phyloP scores from a whole-genome alignment of 2,113 vertebrate genomes.

The Nicator chloris region DNA sequence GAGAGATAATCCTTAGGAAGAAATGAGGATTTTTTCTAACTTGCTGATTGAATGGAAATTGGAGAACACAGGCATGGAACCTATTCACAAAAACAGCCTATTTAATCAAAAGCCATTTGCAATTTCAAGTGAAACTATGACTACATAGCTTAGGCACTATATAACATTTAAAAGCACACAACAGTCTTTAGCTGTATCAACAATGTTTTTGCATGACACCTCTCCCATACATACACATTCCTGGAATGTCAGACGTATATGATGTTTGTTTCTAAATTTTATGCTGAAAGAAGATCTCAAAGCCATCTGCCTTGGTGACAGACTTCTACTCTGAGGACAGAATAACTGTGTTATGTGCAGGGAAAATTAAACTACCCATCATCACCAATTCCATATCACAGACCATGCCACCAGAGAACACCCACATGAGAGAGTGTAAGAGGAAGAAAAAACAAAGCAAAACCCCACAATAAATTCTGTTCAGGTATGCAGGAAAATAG shows the following conservation, averaged over 20 bases:
- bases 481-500: not conserved
- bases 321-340: not conserved
- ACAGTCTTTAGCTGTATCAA: not conserved
- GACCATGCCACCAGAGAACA: not conserved
- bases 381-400: not conserved
- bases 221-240: not conserved
- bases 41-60: constrained; percentile 83
- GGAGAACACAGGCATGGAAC: constrained; percentile 87
- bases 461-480: not conserved
- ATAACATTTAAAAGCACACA: not conserved
- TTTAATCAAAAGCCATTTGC: not conserved
- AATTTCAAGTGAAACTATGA: not conserved
- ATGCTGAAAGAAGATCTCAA: not conserved
- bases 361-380: not conserved
- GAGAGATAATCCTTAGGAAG: constrained; percentile 82
- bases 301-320: not conserved
- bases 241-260: not conserved
- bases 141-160: not conserved
- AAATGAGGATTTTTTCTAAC: constrained; percentile 80
- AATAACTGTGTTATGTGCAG: not conserved
- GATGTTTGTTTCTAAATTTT: not conserved
- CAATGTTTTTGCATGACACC: not conserved
- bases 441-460: not conserved
- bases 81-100: constrained; percentile 51
- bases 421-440: not conserved